These are phyloP conservation scores for Manis crassicaudata DNA, from an alignment of 2,797 vertebrate species.

Conservation along the genomic window DNA sequence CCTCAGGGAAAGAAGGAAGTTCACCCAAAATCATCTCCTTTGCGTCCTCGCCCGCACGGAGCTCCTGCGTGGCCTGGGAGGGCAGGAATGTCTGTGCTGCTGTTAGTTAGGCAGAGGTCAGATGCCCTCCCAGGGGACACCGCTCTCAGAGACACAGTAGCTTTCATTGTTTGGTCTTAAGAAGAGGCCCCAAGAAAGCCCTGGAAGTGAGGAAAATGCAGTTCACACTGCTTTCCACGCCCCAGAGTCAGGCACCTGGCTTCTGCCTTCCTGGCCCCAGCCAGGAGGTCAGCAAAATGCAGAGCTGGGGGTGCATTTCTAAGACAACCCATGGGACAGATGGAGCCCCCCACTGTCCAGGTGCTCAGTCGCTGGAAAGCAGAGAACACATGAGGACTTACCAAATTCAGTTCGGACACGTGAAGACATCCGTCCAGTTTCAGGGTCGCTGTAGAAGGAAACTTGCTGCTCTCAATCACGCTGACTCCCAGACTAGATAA, in stretches of 20 bases:
- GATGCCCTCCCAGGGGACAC: rapidly evolving
- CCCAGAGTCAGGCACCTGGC: rapidly evolving
- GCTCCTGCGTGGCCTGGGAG: rapidly evolving
- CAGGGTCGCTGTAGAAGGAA: rapidly evolving
- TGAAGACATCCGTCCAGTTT: neutral
- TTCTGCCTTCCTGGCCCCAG: too few relatives aligned
- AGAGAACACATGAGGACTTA: rapidly evolving
- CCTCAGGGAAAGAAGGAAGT: neutral
- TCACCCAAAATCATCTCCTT: neutral
- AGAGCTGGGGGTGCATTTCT: neutral
- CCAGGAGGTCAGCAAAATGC: too few relatives aligned
- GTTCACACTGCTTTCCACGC: rapidly evolving
- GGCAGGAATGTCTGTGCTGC: neutral
- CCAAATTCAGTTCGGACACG: neutral
- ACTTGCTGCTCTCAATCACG: neutral
- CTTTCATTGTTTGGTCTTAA: neutral
- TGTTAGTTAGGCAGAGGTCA: neutral
- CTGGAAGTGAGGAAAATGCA: rapidly evolving
- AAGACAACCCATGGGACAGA: neutral
- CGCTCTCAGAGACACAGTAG: too few relatives aligned
- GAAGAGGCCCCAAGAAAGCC: neutral
- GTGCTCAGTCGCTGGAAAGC: neutral
- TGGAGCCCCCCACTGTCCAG: rapidly evolving
- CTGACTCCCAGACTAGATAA: neutral
- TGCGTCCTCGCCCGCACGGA: rapidly evolving